Evolutionary conservation across 2,113 vertebrate genomes (phyloP), one percentile per base, ranked within the genome.

Genomic region (Tragulus kanchil): DNA sequence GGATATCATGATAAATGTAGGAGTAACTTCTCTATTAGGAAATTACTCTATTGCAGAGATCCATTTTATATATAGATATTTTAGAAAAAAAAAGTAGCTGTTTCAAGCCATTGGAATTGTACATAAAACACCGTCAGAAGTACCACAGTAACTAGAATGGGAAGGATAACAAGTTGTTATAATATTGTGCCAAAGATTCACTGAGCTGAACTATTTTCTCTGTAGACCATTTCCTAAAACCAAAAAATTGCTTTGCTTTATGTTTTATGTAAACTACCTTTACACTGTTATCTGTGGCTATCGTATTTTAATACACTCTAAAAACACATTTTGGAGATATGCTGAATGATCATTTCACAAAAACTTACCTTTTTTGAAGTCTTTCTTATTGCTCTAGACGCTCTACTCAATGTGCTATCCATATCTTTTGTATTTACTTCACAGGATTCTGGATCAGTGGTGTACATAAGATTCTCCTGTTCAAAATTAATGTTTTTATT

Each of bases 351-450:
- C 90, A 92, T 45, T 26, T 77, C 75, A 82, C 62, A 31, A 79
- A 71, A 54, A 16, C 98, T 98, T 98, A 99, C 99, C 99, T 99
- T 99, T 98, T 99, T 99, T 45, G 99, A 99, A 9, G 99, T 99
- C 98, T 99, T 99, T 98, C 99, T 99, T 98, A 99, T 99, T 98
- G 99, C 99, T 91, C 99, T 99, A 96, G 99, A 99, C 94, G 99
- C 99, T 98, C 99, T 99, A 98, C 99, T 99, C 97, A 99, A 98
- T n/a, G 99, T 99, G 98, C 99, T 99, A 97, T 99, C 99, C 99
- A 99, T 99, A 97, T 99, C 99, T 98, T 99, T 99, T 65, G 99
- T 99, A 99, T 98, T 99, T 96, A 99, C 99, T 99, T 99, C 99
- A 86, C 99, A 98, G 10, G 99, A 99, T 96, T 99, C 99, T 62